Evolutionary conservation across 1,140 invertebrate genomes (phyloP).

Genomic region (Drosophila miranda): DNA sequence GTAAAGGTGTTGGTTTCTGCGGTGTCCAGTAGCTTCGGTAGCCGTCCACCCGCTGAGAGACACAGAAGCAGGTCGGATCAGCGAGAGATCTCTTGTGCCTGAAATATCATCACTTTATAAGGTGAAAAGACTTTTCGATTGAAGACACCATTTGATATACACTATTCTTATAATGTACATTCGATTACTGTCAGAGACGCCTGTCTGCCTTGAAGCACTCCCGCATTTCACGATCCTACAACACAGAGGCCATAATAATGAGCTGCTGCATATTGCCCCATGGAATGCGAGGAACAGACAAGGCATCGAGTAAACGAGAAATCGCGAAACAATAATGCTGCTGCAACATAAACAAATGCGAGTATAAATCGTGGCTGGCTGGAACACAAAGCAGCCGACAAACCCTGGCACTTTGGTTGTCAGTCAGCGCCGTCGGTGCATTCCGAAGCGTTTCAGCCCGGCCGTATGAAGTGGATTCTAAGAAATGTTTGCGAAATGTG

Average conservation of each 20-base stretch:
- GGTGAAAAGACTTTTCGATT: too few relatives aligned
- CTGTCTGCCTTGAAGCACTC: conserved; percentile 1
- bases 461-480: conserved; percentile 46
- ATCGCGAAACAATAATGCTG: conserved; percentile 28
- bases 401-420: conserved; percentile 48
- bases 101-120: too few relatives aligned
- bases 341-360: conserved; percentile 70
- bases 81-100: too few relatives aligned
- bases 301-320: conserved; percentile 31
- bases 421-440: conserved; percentile 59
- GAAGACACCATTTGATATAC: too few relatives aligned
- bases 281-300: conserved; percentile 28
- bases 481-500: conserved; percentile 51
- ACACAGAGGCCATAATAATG: conserved; percentile 68
- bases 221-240: conserved; percentile 42
- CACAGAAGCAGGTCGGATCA: too few relatives aligned
- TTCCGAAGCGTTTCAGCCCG: conserved; percentile 53
- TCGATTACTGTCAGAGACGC: conserved; percentile 5
- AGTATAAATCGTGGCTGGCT: conserved; percentile 55
- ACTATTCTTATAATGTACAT: neutral
- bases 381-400: conserved; percentile 35
- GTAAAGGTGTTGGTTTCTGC: too few relatives aligned
- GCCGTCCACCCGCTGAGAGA: too few relatives aligned
- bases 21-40: too few relatives aligned
- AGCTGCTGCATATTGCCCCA: conserved; percentile 35